Evolutionary conservation across 2,888 invertebrate genomes (phyloP).

Genomic region (Drosophila anomalata): DNA sequence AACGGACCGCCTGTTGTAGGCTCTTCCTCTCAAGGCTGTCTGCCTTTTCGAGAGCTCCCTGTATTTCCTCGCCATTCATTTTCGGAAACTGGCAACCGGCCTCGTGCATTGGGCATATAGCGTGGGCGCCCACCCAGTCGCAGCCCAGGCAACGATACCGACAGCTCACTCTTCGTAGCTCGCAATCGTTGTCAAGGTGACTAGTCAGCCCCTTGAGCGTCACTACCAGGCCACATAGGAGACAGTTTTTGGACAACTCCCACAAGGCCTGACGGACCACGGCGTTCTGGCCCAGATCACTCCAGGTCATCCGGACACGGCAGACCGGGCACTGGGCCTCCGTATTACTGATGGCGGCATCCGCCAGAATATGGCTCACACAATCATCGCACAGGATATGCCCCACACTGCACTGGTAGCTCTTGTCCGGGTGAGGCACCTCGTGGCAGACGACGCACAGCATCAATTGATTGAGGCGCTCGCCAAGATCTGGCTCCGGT

Average conservation of each 20-base stretch:
- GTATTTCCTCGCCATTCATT: conserved; percentile 24
- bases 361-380: conserved; percentile 43
- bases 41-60: neutral
- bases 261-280: conserved; percentile 36
- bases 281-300: conserved; percentile 23
- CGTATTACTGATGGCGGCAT: conserved; percentile 13
- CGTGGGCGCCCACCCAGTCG: conserved; percentile 35
- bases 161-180: conserved; percentile 37
- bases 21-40: neutral
- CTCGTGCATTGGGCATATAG: conserved; percentile 20
- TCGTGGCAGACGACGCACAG: conserved; percentile 52
- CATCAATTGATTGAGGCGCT: conserved; percentile 49
- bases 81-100: conserved; percentile 1
- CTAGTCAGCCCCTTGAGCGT: conserved; percentile 12
- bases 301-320: conserved; percentile 37
- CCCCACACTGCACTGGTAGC: conserved; percentile 48
- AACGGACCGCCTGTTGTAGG: neutral
- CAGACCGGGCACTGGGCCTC: conserved; percentile 46
- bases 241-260: conserved; percentile 45
- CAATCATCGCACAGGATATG: conserved; percentile 55
- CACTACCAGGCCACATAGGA: conserved; percentile 26
- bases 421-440: conserved; percentile 47
- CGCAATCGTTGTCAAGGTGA: conserved; percentile 38
- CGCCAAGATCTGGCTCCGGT: conserved; percentile 15
- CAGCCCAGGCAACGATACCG: conserved; percentile 46